A percentile compares a stretch with the other conserved stretches of the same genome.
Conservation (phyloP, 1,140 invertebrate species). For the Chrysopa pallens region DNA sequence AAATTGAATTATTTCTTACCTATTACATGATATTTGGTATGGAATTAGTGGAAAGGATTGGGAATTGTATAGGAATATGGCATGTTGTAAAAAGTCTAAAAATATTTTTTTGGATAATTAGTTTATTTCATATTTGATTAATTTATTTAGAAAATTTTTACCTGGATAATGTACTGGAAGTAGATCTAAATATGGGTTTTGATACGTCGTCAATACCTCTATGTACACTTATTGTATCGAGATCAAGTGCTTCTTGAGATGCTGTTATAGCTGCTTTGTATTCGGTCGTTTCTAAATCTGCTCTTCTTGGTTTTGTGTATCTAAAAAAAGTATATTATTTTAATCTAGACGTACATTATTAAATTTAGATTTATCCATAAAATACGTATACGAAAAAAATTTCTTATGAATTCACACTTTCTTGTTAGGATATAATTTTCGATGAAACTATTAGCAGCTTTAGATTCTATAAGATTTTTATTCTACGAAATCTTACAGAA, state of each 20-base stretch:
- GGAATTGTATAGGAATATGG: no score
- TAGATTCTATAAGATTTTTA: no score
- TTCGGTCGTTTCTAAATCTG: slow-evolving; percentile 42
- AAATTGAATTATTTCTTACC: background rate
- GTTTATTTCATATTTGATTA: background rate
- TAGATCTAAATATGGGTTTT: background rate
- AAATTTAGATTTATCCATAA: no score
- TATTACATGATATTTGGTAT: background rate
- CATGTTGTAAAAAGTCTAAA: no score
- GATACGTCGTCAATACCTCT: slow-evolving; percentile 50
- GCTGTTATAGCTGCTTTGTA: slow-evolving; percentile 30
- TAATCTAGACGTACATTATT: no score
- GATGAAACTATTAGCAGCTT: no score
- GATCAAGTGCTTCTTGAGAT: slow-evolving; percentile 16
- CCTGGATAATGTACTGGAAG: background rate
- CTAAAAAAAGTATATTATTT: slow-evolving; percentile 13
- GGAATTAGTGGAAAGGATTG: background rate
- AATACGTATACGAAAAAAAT: no score
- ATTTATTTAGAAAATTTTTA: background rate
- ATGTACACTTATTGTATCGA: slow-evolving; percentile 47
- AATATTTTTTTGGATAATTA: background rate
- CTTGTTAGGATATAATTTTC: no score
- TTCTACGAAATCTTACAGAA: no score
- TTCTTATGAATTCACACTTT: no score
- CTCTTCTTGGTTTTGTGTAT: slow-evolving; percentile 44